Percentiles rank a stretch among this genome's conserved stretches.
Evolutionary conservation across 2,113 vertebrate species (phyloP).

Genomic region (Tetrao urogallus): DNA sequence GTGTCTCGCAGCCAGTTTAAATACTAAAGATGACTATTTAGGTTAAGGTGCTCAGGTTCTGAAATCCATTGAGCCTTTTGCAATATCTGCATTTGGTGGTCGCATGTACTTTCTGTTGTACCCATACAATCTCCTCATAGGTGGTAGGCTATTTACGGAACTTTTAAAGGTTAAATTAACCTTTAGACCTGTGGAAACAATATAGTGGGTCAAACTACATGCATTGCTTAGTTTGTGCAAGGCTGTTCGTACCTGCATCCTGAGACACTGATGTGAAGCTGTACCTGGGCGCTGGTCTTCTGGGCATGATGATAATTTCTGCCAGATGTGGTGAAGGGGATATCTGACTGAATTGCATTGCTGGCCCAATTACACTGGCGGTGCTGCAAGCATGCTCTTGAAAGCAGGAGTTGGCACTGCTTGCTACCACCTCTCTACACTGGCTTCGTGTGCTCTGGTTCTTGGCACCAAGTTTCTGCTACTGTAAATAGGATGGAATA

Average conservation of each 20-base stretch:
- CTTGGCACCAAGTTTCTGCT: neutral
- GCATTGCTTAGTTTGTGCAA: neutral
- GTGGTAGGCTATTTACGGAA: neutral
- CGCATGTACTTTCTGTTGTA: neutral
- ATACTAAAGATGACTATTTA: neutral
- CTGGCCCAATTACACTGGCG: neutral
- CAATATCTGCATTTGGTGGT: neutral
- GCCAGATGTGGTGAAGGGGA: neutral
- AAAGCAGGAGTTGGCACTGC: neutral
- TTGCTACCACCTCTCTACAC: neutral
- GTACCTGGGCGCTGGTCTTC: neutral
- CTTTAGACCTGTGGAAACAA: neutral
- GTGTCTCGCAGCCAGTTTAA: neutral
- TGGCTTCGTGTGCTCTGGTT: neutral
- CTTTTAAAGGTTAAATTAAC: neutral
- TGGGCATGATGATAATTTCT: neutral
- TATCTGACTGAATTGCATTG: neutral
- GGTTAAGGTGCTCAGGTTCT: neutral
- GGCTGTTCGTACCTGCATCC: neutral
- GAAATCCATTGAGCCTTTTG: neutral
- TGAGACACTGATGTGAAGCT: neutral
- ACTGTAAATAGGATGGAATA: neutral
- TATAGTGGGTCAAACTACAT: neutral
- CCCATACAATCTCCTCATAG: fast-evolving
- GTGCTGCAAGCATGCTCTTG: neutral